A percentile compares a stretch with the other conserved stretches of the same genome.
phyloP scores from a whole-genome alignment of 1,140 invertebrate genomes.

The Hetaerina americana region DNA sequence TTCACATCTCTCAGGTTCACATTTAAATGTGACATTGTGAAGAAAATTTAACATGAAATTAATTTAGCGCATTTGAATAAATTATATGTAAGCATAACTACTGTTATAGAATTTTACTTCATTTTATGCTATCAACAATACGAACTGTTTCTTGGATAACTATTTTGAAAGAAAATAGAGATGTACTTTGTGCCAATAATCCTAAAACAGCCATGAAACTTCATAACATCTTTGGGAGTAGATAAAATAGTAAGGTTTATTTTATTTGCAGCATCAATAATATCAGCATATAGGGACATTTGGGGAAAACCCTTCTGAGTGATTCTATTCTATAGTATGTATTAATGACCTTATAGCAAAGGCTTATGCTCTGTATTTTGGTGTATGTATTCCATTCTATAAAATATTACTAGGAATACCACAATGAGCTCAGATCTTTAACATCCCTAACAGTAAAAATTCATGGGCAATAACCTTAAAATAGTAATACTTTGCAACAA shows the following conservation, averaged over 20 bases:
- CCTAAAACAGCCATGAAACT: background rate
- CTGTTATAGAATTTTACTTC: too few species aligned
- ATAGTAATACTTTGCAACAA: background rate
- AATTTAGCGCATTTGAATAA: too few species aligned
- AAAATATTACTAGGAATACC: background rate
- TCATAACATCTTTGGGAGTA: background rate
- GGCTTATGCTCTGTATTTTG: background rate
- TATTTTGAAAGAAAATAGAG: too few species aligned
- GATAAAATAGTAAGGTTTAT: conserved; percentile 1
- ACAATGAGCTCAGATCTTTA: background rate
- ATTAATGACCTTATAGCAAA: background rate
- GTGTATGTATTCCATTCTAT: background rate
- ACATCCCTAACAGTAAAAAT: background rate
- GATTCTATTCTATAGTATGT: background rate
- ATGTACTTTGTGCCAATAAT: too few species aligned
- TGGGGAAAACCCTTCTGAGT: background rate
- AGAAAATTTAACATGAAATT: too few species aligned
- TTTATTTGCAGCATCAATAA: background rate
- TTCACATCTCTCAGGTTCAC: too few species aligned
- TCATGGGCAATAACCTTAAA: background rate
- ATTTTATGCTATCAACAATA: too few species aligned
- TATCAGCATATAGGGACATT: background rate
- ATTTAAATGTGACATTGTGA: too few species aligned
- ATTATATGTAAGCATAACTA: too few species aligned
- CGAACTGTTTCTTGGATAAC: too few species aligned